Conservation (phyloP, 2,888 invertebrate genomes). For the Drosophila mulleri region DNA sequence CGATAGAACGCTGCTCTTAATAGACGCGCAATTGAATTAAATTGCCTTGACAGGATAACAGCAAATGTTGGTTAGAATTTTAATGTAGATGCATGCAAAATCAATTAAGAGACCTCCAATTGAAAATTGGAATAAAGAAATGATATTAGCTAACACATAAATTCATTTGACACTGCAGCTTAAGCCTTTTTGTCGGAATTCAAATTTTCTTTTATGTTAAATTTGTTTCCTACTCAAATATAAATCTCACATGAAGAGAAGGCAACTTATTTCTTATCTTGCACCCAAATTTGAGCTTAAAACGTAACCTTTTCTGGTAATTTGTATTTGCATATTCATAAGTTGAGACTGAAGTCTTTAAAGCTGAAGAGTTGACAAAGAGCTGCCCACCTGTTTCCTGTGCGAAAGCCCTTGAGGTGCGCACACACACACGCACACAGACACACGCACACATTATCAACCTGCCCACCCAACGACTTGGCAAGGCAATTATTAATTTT, state of each 20-base stretch:
- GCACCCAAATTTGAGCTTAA: background rate
- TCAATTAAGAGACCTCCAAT: background rate
- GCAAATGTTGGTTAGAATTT: conserved; percentile 20
- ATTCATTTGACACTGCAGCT: background rate
- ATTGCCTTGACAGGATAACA: conserved; percentile 34
- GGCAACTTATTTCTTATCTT: background rate
- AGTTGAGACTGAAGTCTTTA: conserved; percentile 8
- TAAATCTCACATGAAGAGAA: background rate
- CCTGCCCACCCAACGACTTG: conserved; percentile 54
- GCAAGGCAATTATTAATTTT: conserved; percentile 78
- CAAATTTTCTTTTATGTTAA: background rate
- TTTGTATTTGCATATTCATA: conserved; percentile 24
- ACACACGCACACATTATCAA: background rate
- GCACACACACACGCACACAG: background rate
- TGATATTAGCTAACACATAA: background rate
- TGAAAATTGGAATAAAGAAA: background rate
- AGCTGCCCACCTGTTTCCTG: conserved; percentile 22
- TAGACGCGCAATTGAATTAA: conserved; percentile 55
- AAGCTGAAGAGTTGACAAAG: conserved; percentile 14
- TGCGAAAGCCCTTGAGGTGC: conserved; percentile 33
- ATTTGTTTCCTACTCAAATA: conserved; percentile 1
- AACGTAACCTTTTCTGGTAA: background rate
- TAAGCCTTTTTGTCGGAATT: background rate
- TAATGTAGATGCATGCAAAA: conserved; percentile 17
- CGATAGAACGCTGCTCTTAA: conserved; percentile 41